These are phyloP conservation scores for Psilopsiagon aymara DNA, from an alignment of 2,113 vertebrate species.

Conservation along the genomic window DNA sequence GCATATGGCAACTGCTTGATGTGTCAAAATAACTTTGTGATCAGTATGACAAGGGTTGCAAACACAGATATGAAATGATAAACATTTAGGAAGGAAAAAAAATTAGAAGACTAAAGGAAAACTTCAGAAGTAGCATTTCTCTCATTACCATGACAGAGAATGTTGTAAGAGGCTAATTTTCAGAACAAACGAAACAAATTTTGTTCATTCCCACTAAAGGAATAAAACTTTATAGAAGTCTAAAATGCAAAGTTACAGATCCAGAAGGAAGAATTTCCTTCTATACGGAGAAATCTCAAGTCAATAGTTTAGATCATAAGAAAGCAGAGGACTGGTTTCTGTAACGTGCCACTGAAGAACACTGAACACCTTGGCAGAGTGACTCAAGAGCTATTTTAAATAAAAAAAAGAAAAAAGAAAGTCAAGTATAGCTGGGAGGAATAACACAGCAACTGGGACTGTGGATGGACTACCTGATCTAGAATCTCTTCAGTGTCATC, in stretches of 20 bases:
- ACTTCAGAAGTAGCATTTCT: not conserved
- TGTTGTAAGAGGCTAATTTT: not conserved
- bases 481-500: constrained; percentile 26
- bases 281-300: not conserved
- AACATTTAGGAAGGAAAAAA: not conserved
- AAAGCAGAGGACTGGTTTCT: not conserved
- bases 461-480: not conserved
- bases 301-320: not conserved
- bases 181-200: not conserved
- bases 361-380: not conserved
- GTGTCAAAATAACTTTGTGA: not conserved
- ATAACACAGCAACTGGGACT: not conserved
- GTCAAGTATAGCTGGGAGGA: not conserved
- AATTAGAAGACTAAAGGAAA: not conserved
- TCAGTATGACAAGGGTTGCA: not conserved
- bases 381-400: not conserved
- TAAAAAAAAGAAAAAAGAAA: not conserved
- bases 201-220: not conserved
- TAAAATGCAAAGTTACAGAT: not conserved
- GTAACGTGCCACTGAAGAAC: not conserved
- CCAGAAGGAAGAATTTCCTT: not conserved
- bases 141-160: not conserved
- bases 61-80: not conserved
- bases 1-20: not conserved
- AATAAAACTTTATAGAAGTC: not conserved